Percentiles rank a stretch among this genome's conserved stretches.
Evolutionary conservation across 2,888 invertebrate species (phyloP).

Genomic region (Itoplectis maculator): DNA sequence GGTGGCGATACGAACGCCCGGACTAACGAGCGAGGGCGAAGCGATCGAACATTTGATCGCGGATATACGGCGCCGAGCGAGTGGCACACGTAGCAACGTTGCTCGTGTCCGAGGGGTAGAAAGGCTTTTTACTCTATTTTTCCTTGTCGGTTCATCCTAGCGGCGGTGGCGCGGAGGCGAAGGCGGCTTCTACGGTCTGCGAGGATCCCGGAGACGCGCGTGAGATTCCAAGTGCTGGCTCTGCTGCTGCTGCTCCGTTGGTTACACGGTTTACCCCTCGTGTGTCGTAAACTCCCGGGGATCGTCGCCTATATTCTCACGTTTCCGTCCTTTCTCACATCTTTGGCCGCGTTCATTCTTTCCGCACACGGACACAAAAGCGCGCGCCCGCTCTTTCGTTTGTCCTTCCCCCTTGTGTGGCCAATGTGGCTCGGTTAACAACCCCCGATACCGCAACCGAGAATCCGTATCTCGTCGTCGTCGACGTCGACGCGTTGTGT

Average conservation of each 20-base stretch:
- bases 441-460: slow-evolving; percentile 12
- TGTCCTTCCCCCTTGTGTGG: slow-evolving; percentile 10
- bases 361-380: background rate
- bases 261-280: slow-evolving; percentile 35
- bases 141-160: slow-evolving; percentile 5
- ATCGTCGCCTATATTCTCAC: slow-evolving; percentile 36
- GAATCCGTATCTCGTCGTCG: slow-evolving; percentile 5
- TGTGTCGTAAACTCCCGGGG: slow-evolving; percentile 39
- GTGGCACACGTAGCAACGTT: background rate
- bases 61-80: background rate
- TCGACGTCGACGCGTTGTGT: background rate
- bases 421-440: slow-evolving; percentile 16
- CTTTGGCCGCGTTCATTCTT: slow-evolving; percentile 24
- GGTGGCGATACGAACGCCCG: slow-evolving; percentile 53
- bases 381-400: background rate
- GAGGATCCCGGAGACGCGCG: slow-evolving; percentile 15
- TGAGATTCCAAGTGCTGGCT: slow-evolving; percentile 40
- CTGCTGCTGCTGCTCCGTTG: background rate
- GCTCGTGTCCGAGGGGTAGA: slow-evolving; percentile 12
- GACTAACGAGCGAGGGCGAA: slow-evolving; percentile 60
- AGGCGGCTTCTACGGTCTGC: too few species aligned
- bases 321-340: slow-evolving; percentile 23
- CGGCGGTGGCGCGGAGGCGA: slow-evolving; percentile 15
- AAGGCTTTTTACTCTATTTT: slow-evolving; percentile 15
- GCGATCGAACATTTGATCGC: slow-evolving; percentile 43